Evolutionary conservation across 2,888 invertebrate genomes (phyloP).

Genomic region (Xylota segnis): DNA sequence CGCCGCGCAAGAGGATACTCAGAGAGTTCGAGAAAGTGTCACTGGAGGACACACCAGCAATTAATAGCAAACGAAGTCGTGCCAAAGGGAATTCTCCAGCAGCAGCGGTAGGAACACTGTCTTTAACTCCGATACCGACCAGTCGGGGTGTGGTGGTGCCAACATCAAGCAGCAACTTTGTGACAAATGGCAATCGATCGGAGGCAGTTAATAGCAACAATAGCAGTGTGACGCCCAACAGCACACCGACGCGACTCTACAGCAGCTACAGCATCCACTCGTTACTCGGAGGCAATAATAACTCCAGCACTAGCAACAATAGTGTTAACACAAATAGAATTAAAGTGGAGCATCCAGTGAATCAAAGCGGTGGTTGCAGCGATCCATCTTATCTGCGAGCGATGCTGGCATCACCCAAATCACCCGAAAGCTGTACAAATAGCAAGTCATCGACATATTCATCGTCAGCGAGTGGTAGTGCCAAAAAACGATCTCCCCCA

Average conservation of each 20-base stretch:
- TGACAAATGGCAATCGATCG: conserved; percentile 61
- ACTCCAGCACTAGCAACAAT: conserved; percentile 80
- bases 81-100: conserved; percentile 82
- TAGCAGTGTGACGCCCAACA: conserved; percentile 48
- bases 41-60: conserved; percentile 85
- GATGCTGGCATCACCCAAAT: conserved; percentile 84
- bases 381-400: conserved; percentile 81
- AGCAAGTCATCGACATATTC: conserved; percentile 66
- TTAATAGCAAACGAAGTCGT: conserved; percentile 86
- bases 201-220: conserved; percentile 32
- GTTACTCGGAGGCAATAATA: conserved; percentile 87
- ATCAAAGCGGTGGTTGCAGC: conserved; percentile 81
- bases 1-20: conserved; percentile 92
- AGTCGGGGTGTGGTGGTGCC: conserved; percentile 44
- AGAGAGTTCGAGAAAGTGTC: conserved; percentile 92
- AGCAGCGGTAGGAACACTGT: conserved; percentile 67
- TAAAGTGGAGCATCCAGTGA: conserved; percentile 79
- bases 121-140: conserved; percentile 57
- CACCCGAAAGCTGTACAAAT: conserved; percentile 82
- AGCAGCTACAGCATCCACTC: conserved; percentile 95
- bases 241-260: conserved; percentile 84
- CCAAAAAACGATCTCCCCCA: conserved; percentile 83
- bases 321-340: conserved; percentile 38
- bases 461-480: conserved; percentile 67
- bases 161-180: conserved; percentile 65